phyloP scores from a whole-genome alignment of 2,888 invertebrate genomes.

The Lithosia quadra region DNA sequence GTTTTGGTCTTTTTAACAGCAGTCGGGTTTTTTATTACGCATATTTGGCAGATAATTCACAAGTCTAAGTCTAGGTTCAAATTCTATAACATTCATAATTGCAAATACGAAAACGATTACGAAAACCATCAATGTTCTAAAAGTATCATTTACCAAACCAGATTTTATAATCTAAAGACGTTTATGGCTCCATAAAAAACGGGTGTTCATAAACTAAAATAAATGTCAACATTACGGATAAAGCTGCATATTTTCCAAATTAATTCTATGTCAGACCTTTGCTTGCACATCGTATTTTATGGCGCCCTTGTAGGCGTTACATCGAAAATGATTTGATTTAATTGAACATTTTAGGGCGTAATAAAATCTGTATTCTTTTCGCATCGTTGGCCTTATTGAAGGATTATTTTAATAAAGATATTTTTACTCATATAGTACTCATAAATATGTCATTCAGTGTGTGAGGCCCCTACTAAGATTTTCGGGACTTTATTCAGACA shows the following conservation, averaged over 20 bases:
- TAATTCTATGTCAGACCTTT: slow-evolving; percentile 31
- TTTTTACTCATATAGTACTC: not conserved
- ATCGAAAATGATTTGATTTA: slow-evolving; percentile 58
- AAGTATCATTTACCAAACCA: not conserved
- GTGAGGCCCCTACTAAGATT: too few relatives aligned
- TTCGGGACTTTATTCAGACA: too few relatives aligned
- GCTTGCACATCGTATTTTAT: slow-evolving; percentile 42
- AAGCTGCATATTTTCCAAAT: slow-evolving; percentile 31
- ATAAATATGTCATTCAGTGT: not conserved
- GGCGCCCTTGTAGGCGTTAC: slow-evolving; percentile 35
- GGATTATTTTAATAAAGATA: not conserved
- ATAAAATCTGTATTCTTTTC: slow-evolving; percentile 56
- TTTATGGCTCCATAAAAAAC: not conserved
- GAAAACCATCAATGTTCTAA: not conserved
- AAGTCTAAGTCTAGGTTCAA: too few relatives aligned
- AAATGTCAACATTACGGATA: not conserved
- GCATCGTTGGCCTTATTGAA: slow-evolving; percentile 26
- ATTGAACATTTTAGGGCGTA: slow-evolving; percentile 55
- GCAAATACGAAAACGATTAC: not conserved
- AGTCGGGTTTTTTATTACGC: too few relatives aligned
- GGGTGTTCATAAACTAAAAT: slow-evolving; percentile 10
- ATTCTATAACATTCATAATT: too few relatives aligned
- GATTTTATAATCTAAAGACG: not conserved
- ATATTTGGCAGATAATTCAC: too few relatives aligned
- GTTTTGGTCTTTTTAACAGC: too few relatives aligned